Conservation (phyloP, 1,140 invertebrate species). For the Zaprionus camerounensis region DNA sequence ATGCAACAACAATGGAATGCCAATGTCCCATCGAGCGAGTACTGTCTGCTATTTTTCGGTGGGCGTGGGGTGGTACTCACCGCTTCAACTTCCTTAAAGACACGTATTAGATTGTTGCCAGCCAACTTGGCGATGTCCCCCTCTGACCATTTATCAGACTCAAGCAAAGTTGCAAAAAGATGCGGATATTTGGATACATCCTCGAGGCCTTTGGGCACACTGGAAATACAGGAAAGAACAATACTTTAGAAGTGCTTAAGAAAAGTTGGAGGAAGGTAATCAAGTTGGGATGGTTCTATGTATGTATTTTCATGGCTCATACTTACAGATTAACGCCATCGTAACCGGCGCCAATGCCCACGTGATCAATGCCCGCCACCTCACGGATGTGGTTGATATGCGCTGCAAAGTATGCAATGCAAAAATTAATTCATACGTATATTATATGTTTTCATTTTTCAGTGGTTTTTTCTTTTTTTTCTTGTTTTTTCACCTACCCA, state of each 20-base stretch:
- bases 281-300: background rate
- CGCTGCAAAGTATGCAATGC: constrained; percentile 86
- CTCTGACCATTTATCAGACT: constrained; percentile 89
- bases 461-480: background rate
- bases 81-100: constrained; percentile 90
- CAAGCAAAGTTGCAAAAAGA: constrained; percentile 88
- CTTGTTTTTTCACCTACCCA: constrained; percentile 85
- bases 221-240: constrained; percentile 65
- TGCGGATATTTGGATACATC: constrained; percentile 94
- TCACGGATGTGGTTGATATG: constrained; percentile 95
- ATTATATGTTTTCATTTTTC: too few relatives aligned
- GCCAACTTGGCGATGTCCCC: constrained; percentile 91
- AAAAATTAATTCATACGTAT: constrained; percentile 43
- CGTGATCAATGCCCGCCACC: constrained; percentile 93
- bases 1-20: constrained; percentile 54
- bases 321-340: constrained; percentile 93
- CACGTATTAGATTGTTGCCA: constrained; percentile 90
- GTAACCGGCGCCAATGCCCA: constrained; percentile 92
- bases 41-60: constrained; percentile 16
- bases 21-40: constrained; percentile 46
- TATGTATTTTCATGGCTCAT: background rate
- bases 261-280: background rate
- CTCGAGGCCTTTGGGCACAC: constrained; percentile 90
- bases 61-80: constrained; percentile 84
- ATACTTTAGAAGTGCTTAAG: background rate